These are phyloP conservation scores for Tridacna crocea DNA, from an alignment of 2,888 invertebrate species.

Conservation along the genomic window DNA sequence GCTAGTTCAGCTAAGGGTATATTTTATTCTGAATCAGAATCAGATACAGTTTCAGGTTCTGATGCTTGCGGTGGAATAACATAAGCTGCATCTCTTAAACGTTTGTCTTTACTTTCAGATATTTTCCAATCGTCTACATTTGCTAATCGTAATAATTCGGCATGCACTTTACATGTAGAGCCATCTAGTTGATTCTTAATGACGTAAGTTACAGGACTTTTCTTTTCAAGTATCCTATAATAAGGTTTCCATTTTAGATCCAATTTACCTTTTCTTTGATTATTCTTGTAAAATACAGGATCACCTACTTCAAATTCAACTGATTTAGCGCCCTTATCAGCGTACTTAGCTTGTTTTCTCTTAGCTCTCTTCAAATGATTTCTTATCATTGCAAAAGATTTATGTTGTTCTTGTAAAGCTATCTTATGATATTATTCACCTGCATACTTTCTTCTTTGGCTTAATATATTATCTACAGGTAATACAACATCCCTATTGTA, in stretches of 20 bases:
- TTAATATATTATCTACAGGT: slow-evolving; percentile 55
- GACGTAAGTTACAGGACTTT: slow-evolving; percentile 30
- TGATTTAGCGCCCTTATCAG: slow-evolving; percentile 40
- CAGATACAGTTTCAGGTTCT: slow-evolving; percentile 17
- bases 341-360: slow-evolving; percentile 47
- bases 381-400: slow-evolving; percentile 37
- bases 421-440: slow-evolving; percentile 56
- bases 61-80: slow-evolving; percentile 32
- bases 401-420: slow-evolving; percentile 56
- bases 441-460: slow-evolving; percentile 42
- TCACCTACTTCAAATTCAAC: slow-evolving; percentile 49
- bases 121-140: slow-evolving; percentile 33
- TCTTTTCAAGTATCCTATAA: slow-evolving; percentile 53
- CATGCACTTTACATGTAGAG: slow-evolving; percentile 33
- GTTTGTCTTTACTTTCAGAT: slow-evolving; percentile 4
- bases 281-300: slow-evolving; percentile 51
- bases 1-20: slow-evolving; percentile 11
- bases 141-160: slow-evolving; percentile 33
- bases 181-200: slow-evolving; percentile 50
- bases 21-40: slow-evolving; percentile 22
- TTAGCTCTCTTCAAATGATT: slow-evolving; percentile 44
- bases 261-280: slow-evolving; percentile 43
- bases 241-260: slow-evolving; percentile 56
- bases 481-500: slow-evolving; percentile 50
- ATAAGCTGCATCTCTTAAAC: slow-evolving; percentile 30